A percentile compares a stretch with the other conserved stretches of the same genome.
These are phyloP conservation scores for Capricornis sumatraensis DNA, from an alignment of 2,113 vertebrate species.

Conservation along the genomic window DNA sequence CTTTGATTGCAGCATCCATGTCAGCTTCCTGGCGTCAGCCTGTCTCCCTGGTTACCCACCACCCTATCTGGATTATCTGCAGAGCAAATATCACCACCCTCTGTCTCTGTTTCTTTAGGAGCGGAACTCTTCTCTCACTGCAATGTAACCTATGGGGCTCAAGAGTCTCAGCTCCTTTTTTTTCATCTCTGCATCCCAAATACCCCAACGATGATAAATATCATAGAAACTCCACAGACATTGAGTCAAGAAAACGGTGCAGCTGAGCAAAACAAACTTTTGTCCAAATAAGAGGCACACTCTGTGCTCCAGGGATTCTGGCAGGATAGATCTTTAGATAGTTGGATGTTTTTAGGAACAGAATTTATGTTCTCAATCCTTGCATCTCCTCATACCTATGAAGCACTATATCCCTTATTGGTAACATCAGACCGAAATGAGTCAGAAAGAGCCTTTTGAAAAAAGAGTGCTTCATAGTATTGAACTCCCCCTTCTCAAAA, in stretches of 20 bases:
- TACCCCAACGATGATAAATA: fast-evolving
- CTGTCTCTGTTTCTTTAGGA: too few relatives aligned
- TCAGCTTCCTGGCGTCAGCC: background rate
- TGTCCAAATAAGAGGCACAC: background rate
- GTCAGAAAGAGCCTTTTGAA: too few relatives aligned
- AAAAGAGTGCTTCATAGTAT: too few relatives aligned
- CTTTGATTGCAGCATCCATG: background rate
- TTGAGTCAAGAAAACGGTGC: background rate
- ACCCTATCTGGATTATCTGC: background rate
- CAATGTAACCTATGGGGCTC: background rate
- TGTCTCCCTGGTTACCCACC: background rate
- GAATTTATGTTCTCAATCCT: too few relatives aligned
- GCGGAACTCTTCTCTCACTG: background rate
- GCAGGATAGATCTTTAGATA: background rate
- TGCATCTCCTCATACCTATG: too few relatives aligned
- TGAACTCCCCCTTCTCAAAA: too few relatives aligned
- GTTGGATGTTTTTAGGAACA: background rate
- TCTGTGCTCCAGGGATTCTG: background rate
- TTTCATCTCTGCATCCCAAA: too few relatives aligned
- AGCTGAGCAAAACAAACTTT: fast-evolving
- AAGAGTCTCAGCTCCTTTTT: fast-evolving
- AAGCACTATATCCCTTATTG: too few relatives aligned
- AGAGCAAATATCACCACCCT: too few relatives aligned
- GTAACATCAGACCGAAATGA: too few relatives aligned
- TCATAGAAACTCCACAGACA: background rate